These are phyloP conservation scores for Hypotaenidia philippensis DNA, from an alignment of 2,797 vertebrate species.

Conservation along the genomic window DNA sequence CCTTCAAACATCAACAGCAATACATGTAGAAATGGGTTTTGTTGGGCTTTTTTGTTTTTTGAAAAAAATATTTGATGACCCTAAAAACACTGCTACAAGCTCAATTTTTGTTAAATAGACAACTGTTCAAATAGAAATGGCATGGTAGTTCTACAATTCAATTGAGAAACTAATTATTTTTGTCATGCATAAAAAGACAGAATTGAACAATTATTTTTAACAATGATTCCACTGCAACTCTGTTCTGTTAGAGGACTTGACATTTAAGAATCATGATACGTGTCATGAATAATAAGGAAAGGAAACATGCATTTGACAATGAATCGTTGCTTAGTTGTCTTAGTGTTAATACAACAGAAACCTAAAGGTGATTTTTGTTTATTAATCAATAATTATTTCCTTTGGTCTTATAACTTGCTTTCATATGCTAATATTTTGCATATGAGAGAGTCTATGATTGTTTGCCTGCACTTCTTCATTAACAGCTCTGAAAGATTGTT, in stretches of 20 bases:
- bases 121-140: not conserved
- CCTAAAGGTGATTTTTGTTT: not conserved
- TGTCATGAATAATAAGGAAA: not conserved
- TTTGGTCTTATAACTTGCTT: not conserved
- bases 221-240: not conserved
- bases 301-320: not conserved
- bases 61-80: not conserved
- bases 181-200: not conserved
- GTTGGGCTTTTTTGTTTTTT: accelerated
- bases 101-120: not conserved
- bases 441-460: not conserved
- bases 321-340: not conserved
- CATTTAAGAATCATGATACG: not conserved
- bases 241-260: not conserved
- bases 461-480: not conserved
- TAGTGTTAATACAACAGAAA: not conserved
- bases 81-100: not conserved
- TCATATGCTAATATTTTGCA: not conserved
- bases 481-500: not conserved
- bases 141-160: not conserved
- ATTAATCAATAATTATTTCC: not conserved
- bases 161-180: not conserved
- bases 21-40: not conserved
- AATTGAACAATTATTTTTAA: not conserved
- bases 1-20: not conserved